Evolutionary conservation across 1,140 invertebrate species (phyloP).

Genomic region (Ditylenchus dipsaci): DNA sequence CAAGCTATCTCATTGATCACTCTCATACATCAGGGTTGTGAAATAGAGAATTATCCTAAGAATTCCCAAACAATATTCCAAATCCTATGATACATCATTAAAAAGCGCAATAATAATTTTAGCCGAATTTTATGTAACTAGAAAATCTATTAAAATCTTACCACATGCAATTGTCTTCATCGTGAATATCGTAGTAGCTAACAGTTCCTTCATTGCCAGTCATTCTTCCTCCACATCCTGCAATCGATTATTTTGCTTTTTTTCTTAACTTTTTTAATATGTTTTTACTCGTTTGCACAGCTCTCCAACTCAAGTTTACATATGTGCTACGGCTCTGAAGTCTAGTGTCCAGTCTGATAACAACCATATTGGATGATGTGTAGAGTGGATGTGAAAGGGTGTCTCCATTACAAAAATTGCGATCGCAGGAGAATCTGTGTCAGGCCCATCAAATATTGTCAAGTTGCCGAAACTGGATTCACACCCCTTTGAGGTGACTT

Average conservation of each 20-base stretch:
- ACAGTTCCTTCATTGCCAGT: constrained; percentile 17
- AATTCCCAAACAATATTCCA: no score
- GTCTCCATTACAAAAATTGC: constrained; percentile 30
- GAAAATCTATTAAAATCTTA: no score
- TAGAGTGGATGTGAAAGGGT: constrained; percentile 17
- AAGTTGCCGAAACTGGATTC: constrained; percentile 19
- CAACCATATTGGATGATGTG: constrained; percentile 16
- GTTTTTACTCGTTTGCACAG: constrained; percentile 19
- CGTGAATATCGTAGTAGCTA: constrained; percentile 18
- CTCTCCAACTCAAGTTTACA: constrained; percentile 26
- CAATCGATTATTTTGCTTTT: background rate
- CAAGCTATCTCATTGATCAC: no score
- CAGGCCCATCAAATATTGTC: constrained; percentile 25
- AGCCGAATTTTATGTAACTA: no score
- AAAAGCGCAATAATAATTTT: no score
- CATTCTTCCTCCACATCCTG: constrained; percentile 26
- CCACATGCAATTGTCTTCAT: constrained; percentile 9
- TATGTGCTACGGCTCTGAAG: constrained; percentile 20
- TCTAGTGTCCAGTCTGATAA: constrained; percentile 16
- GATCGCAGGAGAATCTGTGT: constrained; percentile 13
- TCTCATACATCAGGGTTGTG: no score
- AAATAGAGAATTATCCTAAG: no score
- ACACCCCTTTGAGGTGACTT: constrained; percentile 32
- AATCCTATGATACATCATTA: no score
- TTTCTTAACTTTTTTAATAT: background rate